Conservation (phyloP, 2,113 vertebrate species). For the Hemicordylus capensis region DNA sequence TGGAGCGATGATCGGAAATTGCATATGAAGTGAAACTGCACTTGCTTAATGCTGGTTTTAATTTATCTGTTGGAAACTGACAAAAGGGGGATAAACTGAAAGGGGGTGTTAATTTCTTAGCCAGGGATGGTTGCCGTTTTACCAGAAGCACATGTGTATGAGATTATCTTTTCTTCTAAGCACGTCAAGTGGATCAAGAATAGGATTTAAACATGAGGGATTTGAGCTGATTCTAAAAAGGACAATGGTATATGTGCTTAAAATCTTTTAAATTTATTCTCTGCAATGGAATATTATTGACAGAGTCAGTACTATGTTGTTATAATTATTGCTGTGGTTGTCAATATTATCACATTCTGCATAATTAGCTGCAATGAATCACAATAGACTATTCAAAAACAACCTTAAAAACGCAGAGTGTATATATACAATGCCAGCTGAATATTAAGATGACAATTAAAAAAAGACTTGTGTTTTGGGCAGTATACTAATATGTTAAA, state of each 20-base stretch:
- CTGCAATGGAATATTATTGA: background rate
- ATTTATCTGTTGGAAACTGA: conserved; percentile 62
- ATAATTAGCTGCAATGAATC: background rate
- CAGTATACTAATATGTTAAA: no score
- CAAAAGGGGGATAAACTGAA: conserved; percentile 58
- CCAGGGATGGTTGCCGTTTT: conserved; percentile 58
- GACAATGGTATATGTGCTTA: conserved; percentile 24
- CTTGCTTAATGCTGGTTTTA: conserved; percentile 55
- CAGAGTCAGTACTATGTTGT: background rate
- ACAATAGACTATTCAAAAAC: no score
- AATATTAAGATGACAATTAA: no score
- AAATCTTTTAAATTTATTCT: conserved; percentile 33
- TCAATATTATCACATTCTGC: no score
- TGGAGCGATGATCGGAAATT: conserved; percentile 52
- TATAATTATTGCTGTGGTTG: no score
- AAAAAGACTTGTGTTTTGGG: no score
- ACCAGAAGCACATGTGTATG: conserved; percentile 58
- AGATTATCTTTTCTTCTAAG: conserved; percentile 57
- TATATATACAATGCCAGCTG: no score
- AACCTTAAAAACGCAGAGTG: no score
- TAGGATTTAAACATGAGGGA: background rate
- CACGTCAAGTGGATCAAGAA: conserved; percentile 44
- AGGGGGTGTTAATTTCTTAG: conserved; percentile 64
- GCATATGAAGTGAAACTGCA: conserved; percentile 56
- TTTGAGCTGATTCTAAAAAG: conserved; percentile 23